Base-by-base conservation (phyloP, 2,797 vertebrate species). In the Odontamblyopus lacepedii region DNA sequence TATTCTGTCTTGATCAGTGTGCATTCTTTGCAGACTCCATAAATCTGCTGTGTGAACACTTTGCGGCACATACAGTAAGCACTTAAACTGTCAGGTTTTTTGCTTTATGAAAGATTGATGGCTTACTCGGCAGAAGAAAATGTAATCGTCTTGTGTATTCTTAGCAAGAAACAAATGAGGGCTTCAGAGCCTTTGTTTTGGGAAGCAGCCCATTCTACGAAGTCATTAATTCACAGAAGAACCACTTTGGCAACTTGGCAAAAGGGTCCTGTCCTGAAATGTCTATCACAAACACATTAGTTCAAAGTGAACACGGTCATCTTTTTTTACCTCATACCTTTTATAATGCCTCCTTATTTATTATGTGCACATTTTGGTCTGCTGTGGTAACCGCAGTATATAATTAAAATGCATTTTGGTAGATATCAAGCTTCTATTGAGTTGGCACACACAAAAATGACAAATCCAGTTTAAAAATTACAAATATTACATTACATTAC, bases 161-260 rank as follows among this genome's bases (percentile, higher is more conserved):
- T 70, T 60, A 71, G 66, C 12, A 29, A 71, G 75, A 77, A 78
- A 77, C 76, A 83, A 85, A 86, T 67, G 72, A 83, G 62, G 69
- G 75, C 64, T 32, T 32, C 66, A 3, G 57, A 71, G 72, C 50
- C 81, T 85, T 84, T 78, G 70, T 76, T 84, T 85, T 83, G 79
- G 78, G 77, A 69, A 79, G 59, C 67, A 77, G 84, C 77, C 78
- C 77, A 23, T 59, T 69, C 72, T 63, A 75, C 53, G 71, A 77
- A 67, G 72, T 80, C 76, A 82, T 88, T 87, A n/a, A 82, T 84
- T 87, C 70, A 74, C 30, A 77, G 69, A 81, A 74, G 27, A 71
- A 51, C 61, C 68, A 66, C 53, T 55, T 50, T 69, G 71, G 72
- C 71, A 83, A 72, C 27, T 57, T 50, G 44, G 65, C 67, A 71